A percentile compares a stretch with the other conserved stretches of the same genome.
These are phyloP conservation scores for Octodonta nipae DNA, from an alignment of 2,888 invertebrate species.

Conservation along the genomic window DNA sequence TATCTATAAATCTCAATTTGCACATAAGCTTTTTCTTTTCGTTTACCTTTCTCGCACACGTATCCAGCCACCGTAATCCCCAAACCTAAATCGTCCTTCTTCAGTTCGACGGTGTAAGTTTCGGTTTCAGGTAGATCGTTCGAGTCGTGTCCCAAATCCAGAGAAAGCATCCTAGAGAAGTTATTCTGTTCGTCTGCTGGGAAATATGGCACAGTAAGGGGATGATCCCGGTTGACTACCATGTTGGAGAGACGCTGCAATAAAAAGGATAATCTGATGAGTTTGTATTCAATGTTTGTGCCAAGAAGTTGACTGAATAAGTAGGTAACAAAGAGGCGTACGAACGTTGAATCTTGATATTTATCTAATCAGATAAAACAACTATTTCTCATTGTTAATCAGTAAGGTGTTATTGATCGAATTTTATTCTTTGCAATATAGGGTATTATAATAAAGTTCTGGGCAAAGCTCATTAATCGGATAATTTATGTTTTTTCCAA, in stretches of 20 bases:
- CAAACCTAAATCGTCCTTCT: constrained; percentile 71
- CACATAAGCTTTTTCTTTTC: not conserved
- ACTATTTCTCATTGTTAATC: too few relatives aligned
- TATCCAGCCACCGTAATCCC: constrained; percentile 95
- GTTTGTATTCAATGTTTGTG: too few relatives aligned
- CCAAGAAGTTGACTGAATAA: too few relatives aligned
- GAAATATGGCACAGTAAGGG: constrained; percentile 13
- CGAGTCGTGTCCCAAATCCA: constrained; percentile 38
- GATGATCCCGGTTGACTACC: constrained; percentile 3
- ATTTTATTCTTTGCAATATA: too few relatives aligned
- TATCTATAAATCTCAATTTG: not conserved
- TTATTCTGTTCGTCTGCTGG: constrained; percentile 19
- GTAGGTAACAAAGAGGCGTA: too few relatives aligned
- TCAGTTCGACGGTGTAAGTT: constrained; percentile 75
- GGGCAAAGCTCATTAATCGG: too few relatives aligned
- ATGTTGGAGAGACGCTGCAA: constrained; percentile 36
- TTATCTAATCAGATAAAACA: too few relatives aligned
- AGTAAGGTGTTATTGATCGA: too few relatives aligned
- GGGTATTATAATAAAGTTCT: too few relatives aligned
- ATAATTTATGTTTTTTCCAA: too few relatives aligned
- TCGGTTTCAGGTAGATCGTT: constrained; percentile 71
- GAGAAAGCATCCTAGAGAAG: constrained; percentile 30
- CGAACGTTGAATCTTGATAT: too few relatives aligned
- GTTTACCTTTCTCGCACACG: constrained; percentile 77
- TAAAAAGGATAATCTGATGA: too few relatives aligned